Conservation (phyloP, 2,797 vertebrate species). For the Lacerta viridis region DNA sequence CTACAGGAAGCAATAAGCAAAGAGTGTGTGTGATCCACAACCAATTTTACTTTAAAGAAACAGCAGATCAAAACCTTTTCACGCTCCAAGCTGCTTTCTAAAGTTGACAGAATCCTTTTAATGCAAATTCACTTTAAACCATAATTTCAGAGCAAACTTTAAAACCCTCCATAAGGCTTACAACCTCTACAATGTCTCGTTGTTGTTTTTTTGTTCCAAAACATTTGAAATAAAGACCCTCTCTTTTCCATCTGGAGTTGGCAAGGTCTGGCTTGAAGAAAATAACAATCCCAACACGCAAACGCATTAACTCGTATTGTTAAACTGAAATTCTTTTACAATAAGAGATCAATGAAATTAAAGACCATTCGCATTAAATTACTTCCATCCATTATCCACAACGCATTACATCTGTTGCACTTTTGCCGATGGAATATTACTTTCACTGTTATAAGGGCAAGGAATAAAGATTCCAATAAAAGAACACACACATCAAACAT, state of each 20-base stretch:
- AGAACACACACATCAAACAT: slow-evolving; percentile 73
- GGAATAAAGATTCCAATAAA: slow-evolving; percentile 76
- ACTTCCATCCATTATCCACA: slow-evolving; percentile 72
- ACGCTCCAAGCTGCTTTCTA: slow-evolving; percentile 48
- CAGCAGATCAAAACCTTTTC: background rate
- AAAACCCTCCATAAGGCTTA: slow-evolving; percentile 52
- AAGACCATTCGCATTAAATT: slow-evolving; percentile 74
- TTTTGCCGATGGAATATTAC: slow-evolving; percentile 63
- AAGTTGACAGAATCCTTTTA: slow-evolving; percentile 52
- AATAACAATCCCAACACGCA: slow-evolving; percentile 27
- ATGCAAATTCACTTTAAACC: slow-evolving; percentile 52
- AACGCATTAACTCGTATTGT: slow-evolving; percentile 57
- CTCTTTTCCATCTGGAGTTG: slow-evolving; percentile 69
- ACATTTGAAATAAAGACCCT: slow-evolving; percentile 69
- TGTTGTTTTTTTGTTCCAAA: slow-evolving; percentile 58
- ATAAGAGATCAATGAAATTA: slow-evolving; percentile 75
- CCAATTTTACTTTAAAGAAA: slow-evolving; percentile 19
- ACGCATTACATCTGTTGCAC: slow-evolving; percentile 75
- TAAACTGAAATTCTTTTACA: slow-evolving; percentile 70
- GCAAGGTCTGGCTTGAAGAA: slow-evolving; percentile 71
- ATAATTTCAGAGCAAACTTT: slow-evolving; percentile 52
- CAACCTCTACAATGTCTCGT: slow-evolving; percentile 66
- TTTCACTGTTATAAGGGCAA: slow-evolving; percentile 65
- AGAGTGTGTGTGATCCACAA: background rate
- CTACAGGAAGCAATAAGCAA: background rate